Evolutionary conservation across 2,888 invertebrate genomes (phyloP), one percentile per base, ranked within the genome.

Genomic region (Tridacna gigas): DNA sequence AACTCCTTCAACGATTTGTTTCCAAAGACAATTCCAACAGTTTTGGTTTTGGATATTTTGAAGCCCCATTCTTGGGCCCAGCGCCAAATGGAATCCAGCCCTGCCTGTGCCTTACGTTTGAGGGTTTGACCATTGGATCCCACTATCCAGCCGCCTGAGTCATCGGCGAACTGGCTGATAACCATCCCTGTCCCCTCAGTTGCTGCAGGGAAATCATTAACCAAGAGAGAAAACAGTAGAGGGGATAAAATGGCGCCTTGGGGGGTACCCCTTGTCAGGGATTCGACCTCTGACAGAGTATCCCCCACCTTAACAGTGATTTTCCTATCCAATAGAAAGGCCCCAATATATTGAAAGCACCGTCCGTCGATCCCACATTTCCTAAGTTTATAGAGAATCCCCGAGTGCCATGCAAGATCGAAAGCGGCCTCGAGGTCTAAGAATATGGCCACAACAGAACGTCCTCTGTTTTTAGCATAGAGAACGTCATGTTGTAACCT

Each of bases 161-260:
- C 82, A 78, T 82, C 78, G 15, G 75, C 74, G 63, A 78, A 82
- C 48, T 75, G 74, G n/a, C n/a, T n/a, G n/a, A n/a, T n/a, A n/a
- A n/a, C n/a, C n/a, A n/a, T n/a, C n/a, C n/a, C n/a, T n/a, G n/a
- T n/a, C n/a, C n/a, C n/a, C n/a, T n/a, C n/a, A n/a, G n/a, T n/a
- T n/a, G n/a, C n/a, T n/a, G n/a, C n/a, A n/a, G n/a, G n/a, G n/a
- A n/a, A n/a, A n/a, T n/a, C n/a, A n/a, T n/a, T n/a, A n/a, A n/a
- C n/a, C n/a, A n/a, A n/a, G n/a, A n/a, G n/a, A n/a, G n/a, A n/a
- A n/a, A n/a, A n/a, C n/a, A n/a, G n/a, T n/a, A n/a, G n/a, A n/a
- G n/a, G n/a, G n/a, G n/a, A n/a, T n/a, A n/a, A n/a, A n/a, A n/a
- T n/a, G n/a, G n/a, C n/a, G n/a, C n/a, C n/a, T n/a, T n/a, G n/a